Evolutionary conservation across 2,797 vertebrate species (phyloP).

Genomic region (Telmatherina bonti): DNA sequence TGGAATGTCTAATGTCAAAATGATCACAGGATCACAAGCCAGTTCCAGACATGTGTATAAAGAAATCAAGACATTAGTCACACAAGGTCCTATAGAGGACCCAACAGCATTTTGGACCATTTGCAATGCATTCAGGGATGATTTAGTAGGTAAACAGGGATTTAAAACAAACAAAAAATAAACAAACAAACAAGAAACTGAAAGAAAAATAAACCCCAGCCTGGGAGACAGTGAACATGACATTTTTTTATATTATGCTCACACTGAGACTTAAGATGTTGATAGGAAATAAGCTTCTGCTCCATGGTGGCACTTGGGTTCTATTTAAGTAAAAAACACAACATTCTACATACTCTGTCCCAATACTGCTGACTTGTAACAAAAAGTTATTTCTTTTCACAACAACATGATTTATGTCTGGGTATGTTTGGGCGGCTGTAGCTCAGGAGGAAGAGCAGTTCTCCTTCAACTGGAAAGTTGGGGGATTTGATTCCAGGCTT

Average conservation of each 20-base stretch:
- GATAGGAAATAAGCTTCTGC: not conserved
- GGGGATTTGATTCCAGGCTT: too few relatives aligned
- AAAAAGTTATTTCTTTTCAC: too few relatives aligned
- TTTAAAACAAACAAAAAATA: not conserved
- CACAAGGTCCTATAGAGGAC: not conserved
- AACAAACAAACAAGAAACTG: not conserved
- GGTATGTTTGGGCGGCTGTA: too few relatives aligned
- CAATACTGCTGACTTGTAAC: not conserved
- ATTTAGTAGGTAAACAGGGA: not conserved
- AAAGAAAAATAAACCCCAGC: not conserved
- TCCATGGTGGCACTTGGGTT: not conserved
- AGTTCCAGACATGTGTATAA: not conserved
- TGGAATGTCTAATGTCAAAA: conserved; percentile 3
- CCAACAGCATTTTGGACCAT: not conserved
- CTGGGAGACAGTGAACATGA: too few relatives aligned
- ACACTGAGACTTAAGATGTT: not conserved
- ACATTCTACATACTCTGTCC: too few relatives aligned
- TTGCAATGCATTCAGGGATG: not conserved
- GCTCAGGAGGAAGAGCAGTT: too few relatives aligned
- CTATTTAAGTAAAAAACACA: not conserved
- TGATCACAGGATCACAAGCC: not conserved
- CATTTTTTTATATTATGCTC: not conserved
- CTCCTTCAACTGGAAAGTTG: too few relatives aligned
- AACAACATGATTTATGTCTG: too few relatives aligned
- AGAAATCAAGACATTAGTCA: conserved; percentile 8